Evolutionary conservation across 2,888 invertebrate genomes (phyloP).

Genomic region (Melieria picta): DNA sequence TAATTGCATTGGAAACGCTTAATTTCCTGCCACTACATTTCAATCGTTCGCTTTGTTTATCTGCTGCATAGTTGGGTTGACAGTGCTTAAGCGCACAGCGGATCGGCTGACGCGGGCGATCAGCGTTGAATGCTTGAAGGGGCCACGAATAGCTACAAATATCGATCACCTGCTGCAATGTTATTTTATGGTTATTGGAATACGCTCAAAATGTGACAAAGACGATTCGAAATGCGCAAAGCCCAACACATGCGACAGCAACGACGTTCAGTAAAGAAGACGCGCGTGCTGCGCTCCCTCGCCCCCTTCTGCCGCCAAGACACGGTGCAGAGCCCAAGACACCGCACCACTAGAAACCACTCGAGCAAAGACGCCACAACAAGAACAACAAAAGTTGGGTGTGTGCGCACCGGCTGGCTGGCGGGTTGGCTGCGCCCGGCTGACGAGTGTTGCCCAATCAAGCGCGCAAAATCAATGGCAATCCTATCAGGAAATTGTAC

Average conservation of each 20-base stretch:
- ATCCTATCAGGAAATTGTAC: constrained; percentile 23
- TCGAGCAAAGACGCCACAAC: no score
- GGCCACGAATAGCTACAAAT: neutral
- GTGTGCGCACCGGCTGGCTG: no score
- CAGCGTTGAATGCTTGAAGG: no score
- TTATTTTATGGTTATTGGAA: constrained; percentile 43
- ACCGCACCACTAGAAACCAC: no score
- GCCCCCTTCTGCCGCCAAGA: no score
- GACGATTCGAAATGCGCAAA: neutral
- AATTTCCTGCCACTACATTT: constrained; percentile 21
- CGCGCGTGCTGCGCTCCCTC: no score
- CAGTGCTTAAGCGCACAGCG: no score
- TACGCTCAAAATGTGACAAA: neutral
- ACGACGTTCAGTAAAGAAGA: no score
- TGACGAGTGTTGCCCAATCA: constrained; percentile 23
- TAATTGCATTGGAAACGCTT: constrained; percentile 30
- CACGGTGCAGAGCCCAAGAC: no score
- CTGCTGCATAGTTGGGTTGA: neutral
- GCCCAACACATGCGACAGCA: no score
- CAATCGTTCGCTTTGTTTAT: constrained; percentile 8
- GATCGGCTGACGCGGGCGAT: no score
- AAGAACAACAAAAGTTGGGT: no score
- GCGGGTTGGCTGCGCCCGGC: constrained; percentile 2
- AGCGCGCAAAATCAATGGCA: constrained; percentile 28
- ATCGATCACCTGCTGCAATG: constrained; percentile 41